A percentile compares a stretch with the other conserved stretches of the same genome.
Conservation (phyloP, 2,113 vertebrate species). For the Pelodiscus sinensis region DNA sequence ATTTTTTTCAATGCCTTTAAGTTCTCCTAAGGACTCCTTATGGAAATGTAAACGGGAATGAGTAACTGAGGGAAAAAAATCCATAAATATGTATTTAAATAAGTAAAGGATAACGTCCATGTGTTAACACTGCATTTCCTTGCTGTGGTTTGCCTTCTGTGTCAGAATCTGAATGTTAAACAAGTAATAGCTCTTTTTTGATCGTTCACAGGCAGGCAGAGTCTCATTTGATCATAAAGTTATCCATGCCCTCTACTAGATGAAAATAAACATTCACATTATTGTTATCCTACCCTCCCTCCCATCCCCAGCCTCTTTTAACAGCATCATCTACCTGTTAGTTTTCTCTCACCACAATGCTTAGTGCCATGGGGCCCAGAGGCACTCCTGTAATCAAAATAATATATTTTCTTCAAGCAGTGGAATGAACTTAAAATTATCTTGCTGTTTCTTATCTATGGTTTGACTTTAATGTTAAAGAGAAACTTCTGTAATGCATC, state of each 20-base stretch:
- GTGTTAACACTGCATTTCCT: constrained; percentile 32
- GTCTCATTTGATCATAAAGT: constrained; percentile 8
- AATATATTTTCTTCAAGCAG: background rate
- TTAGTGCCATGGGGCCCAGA: background rate
- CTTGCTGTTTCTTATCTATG: background rate
- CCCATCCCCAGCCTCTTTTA: background rate
- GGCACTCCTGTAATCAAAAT: background rate
- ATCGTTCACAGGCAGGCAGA: constrained; percentile 3
- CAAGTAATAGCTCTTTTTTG: background rate
- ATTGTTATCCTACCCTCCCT: background rate
- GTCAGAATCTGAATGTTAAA: constrained; percentile 30
- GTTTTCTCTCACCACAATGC: background rate
- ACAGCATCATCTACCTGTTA: background rate
- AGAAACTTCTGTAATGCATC: background rate
- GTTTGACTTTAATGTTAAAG: background rate
- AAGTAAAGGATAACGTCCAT: constrained; percentile 15
- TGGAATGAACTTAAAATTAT: background rate
- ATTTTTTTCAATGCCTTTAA: constrained; percentile 45
- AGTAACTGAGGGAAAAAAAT: constrained; percentile 3
- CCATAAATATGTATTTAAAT: constrained; percentile 36
- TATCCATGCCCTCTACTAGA: background rate
- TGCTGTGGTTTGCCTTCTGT: background rate
- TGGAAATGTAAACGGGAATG: constrained; percentile 12
- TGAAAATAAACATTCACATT: background rate
- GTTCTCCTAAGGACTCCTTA: constrained; percentile 5